Percentiles rank a stretch among this genome's conserved stretches.
Evolutionary conservation across 1,140 invertebrate species (phyloP).

Genomic region (Akabosia matsudoensis): DNA sequence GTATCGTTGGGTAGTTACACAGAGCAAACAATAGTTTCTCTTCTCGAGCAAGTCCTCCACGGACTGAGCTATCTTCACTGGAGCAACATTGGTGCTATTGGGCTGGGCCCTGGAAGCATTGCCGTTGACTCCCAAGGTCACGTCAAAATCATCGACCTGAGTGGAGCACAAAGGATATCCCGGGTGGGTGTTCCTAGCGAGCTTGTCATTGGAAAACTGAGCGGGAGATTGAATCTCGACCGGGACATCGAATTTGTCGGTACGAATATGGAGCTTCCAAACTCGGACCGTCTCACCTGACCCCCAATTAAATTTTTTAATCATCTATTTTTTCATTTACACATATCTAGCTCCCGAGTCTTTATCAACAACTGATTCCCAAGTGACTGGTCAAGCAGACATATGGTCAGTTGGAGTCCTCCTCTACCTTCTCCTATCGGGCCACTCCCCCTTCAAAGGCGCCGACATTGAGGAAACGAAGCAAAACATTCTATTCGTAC

Average conservation of each 20-base stretch:
- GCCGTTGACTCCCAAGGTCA: not conserved
- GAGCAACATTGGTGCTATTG: slow-evolving; percentile 84
- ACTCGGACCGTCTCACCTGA: too few species aligned
- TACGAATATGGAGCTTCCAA: too few species aligned
- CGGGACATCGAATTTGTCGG: slow-evolving; percentile 8
- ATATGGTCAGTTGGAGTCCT: slow-evolving; percentile 94
- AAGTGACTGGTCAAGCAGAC: slow-evolving; percentile 83
- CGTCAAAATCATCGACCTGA: not conserved
- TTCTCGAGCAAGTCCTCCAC: not conserved
- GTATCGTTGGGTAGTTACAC: not conserved
- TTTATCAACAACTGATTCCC: slow-evolving; percentile 73
- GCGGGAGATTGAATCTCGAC: not conserved
- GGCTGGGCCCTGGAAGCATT: slow-evolving; percentile 78
- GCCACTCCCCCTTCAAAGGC: slow-evolving; percentile 86
- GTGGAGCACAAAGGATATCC: not conserved
- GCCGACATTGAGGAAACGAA: slow-evolving; percentile 76
- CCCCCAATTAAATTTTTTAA: slow-evolving; percentile 28
- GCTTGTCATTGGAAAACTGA: not conserved
- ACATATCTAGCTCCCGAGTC: slow-evolving; percentile 71
- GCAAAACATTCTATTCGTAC: slow-evolving; percentile 86
- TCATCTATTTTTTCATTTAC: slow-evolving; percentile 22
- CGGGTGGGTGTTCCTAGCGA: not conserved
- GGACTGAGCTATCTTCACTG: slow-evolving; percentile 89
- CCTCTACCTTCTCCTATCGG: slow-evolving; percentile 89
- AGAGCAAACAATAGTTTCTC: not conserved